Evolutionary conservation across 1,140 invertebrate species (phyloP).

Genomic region (Drosophila ambigua): DNA sequence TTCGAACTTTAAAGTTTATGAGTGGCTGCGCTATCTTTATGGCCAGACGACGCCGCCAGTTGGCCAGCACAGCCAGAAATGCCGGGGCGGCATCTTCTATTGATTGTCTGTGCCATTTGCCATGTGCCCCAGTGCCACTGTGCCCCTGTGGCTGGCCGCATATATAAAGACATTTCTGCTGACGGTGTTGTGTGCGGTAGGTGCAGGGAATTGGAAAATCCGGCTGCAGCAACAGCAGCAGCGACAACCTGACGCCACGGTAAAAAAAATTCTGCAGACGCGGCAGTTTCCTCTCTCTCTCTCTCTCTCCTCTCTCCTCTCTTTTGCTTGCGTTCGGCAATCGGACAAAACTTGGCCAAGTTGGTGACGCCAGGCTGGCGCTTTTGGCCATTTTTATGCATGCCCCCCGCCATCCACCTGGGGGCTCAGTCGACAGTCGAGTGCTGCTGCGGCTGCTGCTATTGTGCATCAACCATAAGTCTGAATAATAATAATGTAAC

Average conservation of each 20-base stretch:
- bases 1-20: conserved; percentile 82
- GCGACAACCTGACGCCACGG: conserved; percentile 76
- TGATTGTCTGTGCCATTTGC: conserved; percentile 11
- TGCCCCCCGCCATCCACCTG: background rate
- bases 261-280: conserved; percentile 49
- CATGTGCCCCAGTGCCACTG: conserved; percentile 20
- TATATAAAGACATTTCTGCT: conserved; percentile 60
- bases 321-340: background rate
- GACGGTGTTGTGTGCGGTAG: conserved; percentile 60
- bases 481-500: conserved; percentile 36
- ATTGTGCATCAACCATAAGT: conserved; percentile 21
- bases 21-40: conserved; percentile 72
- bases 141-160: conserved; percentile 50
- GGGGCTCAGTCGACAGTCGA: conserved; percentile 2
- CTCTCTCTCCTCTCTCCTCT: too few species aligned
- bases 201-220: conserved; percentile 66
- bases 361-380: conserved; percentile 61
- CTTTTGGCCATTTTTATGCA: conserved; percentile 21
- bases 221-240: conserved; percentile 55
- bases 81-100: background rate
- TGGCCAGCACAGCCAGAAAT: too few species aligned
- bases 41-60: conserved; percentile 50
- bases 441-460: background rate
- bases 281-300: conserved; percentile 9
- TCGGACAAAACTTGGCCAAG: conserved; percentile 64